phyloP scores from a whole-genome alignment of 2,113 vertebrate species.

The Papio anubis region DNA sequence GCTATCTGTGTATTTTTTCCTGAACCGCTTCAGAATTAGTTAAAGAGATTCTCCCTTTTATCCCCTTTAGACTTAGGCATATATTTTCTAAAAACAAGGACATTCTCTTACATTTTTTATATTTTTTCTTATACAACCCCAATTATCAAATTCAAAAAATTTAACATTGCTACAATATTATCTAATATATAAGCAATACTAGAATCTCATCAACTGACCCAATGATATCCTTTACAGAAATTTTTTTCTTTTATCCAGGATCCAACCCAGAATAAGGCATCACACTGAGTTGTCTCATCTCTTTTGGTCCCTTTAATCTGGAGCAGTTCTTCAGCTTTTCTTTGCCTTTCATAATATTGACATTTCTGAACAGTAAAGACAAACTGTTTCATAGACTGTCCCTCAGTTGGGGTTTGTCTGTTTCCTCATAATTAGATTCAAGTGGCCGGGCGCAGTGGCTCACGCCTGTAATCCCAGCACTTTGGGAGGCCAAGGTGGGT shows the following conservation, averaged over 20 bases:
- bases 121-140: not conserved
- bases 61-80: not conserved
- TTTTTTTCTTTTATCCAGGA: not conserved
- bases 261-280: not conserved
- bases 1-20: not conserved
- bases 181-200: not conserved
- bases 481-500: no score
- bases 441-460: fast-evolving
- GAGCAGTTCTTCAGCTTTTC: no score
- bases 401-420: not conserved
- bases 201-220: not conserved
- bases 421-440: not conserved
- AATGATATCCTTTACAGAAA: not conserved
- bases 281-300: not conserved
- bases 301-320: not conserved
- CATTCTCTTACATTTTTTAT: not conserved
- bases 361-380: not conserved
- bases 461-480: no score
- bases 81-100: no score
- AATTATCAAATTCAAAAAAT: not conserved
- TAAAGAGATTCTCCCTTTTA: not conserved
- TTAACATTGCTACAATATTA: no score
- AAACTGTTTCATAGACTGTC: not conserved
- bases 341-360: no score
- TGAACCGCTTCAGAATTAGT: not conserved